phyloP scores from a whole-genome alignment of 2,113 vertebrate species.

The Oostethus manadensis region DNA sequence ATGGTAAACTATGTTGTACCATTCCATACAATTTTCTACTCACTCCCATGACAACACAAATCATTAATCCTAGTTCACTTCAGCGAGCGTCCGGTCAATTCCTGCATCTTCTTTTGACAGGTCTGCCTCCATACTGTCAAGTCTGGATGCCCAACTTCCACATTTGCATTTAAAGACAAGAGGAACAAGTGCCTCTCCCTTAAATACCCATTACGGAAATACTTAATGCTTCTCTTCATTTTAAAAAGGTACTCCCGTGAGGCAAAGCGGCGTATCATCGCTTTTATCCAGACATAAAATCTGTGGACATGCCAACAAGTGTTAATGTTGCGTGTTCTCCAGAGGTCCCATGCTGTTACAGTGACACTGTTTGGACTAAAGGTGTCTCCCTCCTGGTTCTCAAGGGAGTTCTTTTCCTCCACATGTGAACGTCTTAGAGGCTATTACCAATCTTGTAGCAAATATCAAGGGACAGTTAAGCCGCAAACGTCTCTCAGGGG shows the following conservation, averaged over 20 bases:
- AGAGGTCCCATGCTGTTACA: slow-evolving; percentile 2
- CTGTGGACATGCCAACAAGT: slow-evolving; percentile 6
- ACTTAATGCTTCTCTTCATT: background rate
- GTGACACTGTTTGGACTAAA: slow-evolving; percentile 3
- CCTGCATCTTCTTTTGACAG: background rate
- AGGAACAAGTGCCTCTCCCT: background rate
- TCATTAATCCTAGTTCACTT: too few relatives aligned
- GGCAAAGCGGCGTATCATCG: background rate
- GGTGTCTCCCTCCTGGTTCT: background rate
- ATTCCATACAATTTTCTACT: too few relatives aligned
- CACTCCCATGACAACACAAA: too few relatives aligned
- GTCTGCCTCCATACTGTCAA: background rate
- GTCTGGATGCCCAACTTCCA: background rate
- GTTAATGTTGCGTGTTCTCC: background rate
- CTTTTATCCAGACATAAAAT: background rate
- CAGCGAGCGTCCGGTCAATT: background rate
- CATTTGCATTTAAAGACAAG: background rate
- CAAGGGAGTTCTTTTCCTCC: background rate
- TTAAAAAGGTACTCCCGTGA: background rate
- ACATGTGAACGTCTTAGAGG: background rate
- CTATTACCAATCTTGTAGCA: background rate
- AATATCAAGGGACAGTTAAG: background rate
- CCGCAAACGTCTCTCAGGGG: background rate
- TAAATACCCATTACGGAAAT: background rate
- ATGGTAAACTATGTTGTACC: too few relatives aligned